phyloP scores from a whole-genome alignment of 1,140 invertebrate species.

The Bradynema listronoti region DNA sequence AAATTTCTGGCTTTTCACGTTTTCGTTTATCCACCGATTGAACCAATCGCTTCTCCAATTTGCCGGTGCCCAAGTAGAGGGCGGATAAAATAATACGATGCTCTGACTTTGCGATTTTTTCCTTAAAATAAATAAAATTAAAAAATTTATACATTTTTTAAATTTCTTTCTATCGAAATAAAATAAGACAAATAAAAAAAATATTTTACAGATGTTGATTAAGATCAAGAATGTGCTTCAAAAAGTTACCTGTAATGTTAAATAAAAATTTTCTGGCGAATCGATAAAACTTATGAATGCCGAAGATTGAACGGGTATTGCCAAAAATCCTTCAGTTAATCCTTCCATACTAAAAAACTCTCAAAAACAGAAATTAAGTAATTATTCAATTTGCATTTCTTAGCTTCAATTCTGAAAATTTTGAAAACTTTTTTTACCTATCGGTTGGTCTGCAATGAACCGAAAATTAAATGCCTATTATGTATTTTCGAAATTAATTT shows the following conservation, averaged over 20 bases:
- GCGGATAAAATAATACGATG: slow-evolving; percentile 79
- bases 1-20: slow-evolving; percentile 61
- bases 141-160: slow-evolving; percentile 13
- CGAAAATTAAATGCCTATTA: no score
- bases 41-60: slow-evolving; percentile 73
- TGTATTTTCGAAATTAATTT: no score
- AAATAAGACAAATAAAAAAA: neutral
- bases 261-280: slow-evolving; percentile 41
- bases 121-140: slow-evolving; percentile 61
- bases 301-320: slow-evolving; percentile 16
- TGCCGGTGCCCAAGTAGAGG: slow-evolving; percentile 83
- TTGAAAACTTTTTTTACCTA: no score
- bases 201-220: slow-evolving; percentile 8
- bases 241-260: slow-evolving; percentile 34
- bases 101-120: slow-evolving; percentile 68
- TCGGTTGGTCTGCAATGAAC: no score
- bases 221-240: neutral
- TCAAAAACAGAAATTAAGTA: no score
- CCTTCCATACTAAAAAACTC: no score
- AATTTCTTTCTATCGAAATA: neutral
- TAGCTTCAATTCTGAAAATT: no score
- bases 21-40: slow-evolving; percentile 48
- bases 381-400: no score
- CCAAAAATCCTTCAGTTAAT: slow-evolving; percentile 8
- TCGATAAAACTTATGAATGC: slow-evolving; percentile 31